Base-by-base conservation (phyloP, 1,140 invertebrate species). In the Cherax quadricarinatus region DNA sequence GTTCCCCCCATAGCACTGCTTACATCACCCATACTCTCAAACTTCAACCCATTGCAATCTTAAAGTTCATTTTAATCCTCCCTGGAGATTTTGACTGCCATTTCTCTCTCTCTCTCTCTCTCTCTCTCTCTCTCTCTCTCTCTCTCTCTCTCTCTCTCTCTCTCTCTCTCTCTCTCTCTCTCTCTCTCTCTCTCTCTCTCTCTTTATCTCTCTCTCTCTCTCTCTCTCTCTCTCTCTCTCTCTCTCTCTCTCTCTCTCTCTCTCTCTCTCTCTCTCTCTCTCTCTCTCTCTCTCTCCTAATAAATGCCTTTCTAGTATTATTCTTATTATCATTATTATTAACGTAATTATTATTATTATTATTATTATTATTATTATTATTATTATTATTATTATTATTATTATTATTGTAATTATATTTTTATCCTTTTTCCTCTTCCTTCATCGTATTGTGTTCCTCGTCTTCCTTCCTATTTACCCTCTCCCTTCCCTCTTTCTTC, bases 251-350 rank as follows among this genome's bases (percentile, higher is more conserved):
- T 53, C 84, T 86, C 84, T 53, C 84, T 75, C 84, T 75, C 66
- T 86, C 66, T 75, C 86, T 79, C 86, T 78, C 86, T 60, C 86
- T 88, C 86, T 80, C 51, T 78, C 86, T 80, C 75, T 88, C 51
- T 57, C 86, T 88, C 73, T 80, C 30, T 41, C 30, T 41, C 30
- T 1, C 30, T 41, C 30, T 41, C 2, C 30, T 41, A 41, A 41
- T 41, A 41, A 41, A 41, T 41, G 2, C 0, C 30, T 41, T 41
- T 41, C 30, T 41, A 41, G 30, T 1, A 1, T 41, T 41, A 41
- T 41, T 41, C 30, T 41, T 41, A 41, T 2, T 41, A 41, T 41
- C 30, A 41, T 41, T 41, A 41, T 41, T 41, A 41, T 2, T 41
- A 41, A 1, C 30, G 2, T 41, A 1, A 41, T 41, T 41, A 41